Evolutionary conservation across 2,113 vertebrate genomes (phyloP), one percentile per base, ranked within the genome.

Genomic region (Cololabis saira): DNA sequence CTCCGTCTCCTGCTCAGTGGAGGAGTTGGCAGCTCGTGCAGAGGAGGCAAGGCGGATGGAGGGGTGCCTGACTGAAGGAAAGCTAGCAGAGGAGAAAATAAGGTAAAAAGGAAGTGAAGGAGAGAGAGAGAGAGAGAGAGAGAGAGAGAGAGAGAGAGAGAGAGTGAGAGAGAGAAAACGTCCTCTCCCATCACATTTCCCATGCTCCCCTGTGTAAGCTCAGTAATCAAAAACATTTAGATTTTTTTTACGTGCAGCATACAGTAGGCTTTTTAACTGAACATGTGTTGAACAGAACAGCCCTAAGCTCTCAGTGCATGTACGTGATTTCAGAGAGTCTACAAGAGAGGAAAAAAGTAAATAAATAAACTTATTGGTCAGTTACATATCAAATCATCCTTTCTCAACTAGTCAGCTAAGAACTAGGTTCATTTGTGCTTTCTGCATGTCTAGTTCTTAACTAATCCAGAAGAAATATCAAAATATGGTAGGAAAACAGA

Each of bases 61-160:
- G 80, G 87, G 71, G 59, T 67, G 84, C 67, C 78, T 88, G 83
- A 85, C 59, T 65, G 84, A 88, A 71, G 76, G 78, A 50, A 84
- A 87, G 78, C 80, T 83, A 86, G 84, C 80, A 56, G 86, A 85
- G 86, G 86, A 81, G 85, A 86, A 90, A 85, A 89, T 86, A 80
- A 87, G 86, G 89, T 90, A 89, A 83, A 74, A 58, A 68, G 62
- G 61, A 16, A 61, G 67, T 45, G 70, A 75, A 57, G 70, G 66
- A 78, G 33, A 71, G 65, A 21, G 67, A 55, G 68, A 81, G 37
- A 67, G 74, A 76, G 24, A 27, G 24, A 27, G 24, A 27, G 24
- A 27, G 24, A 27, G 24, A n/a, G 70, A 75, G 55, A 67, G 66
- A 78, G 33, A 71, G 65, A 21, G 67, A 55, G 68, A 81, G 37